phyloP scores from a whole-genome alignment of 2,113 vertebrate genomes.

The Calyptomena viridis region DNA sequence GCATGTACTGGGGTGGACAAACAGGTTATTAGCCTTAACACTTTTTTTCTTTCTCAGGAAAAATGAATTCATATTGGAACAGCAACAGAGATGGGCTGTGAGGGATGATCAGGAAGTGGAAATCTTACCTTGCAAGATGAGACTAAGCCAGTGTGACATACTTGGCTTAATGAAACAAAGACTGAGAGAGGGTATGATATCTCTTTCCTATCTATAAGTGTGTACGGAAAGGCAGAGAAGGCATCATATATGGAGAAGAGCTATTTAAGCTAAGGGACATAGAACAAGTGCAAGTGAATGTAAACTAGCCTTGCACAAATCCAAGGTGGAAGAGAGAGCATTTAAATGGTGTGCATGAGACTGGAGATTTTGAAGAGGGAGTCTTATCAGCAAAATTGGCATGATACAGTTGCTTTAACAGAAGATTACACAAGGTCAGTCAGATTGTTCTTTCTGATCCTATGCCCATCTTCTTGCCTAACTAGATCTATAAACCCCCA shows the following conservation, averaged over 20 bases:
- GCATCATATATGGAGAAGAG: not conserved
- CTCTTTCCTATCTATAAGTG: not conserved
- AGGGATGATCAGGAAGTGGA: conserved; percentile 22
- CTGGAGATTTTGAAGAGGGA: not conserved
- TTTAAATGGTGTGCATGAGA: not conserved
- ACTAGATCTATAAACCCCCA: not conserved
- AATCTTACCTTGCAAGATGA: conserved; percentile 12
- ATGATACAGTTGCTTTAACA: not conserved
- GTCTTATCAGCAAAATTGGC: not conserved
- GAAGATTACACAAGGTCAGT: not conserved
- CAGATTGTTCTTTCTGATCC: not conserved
- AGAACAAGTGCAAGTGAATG: not conserved
- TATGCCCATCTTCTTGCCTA: not conserved
- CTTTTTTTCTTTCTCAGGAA: not conserved
- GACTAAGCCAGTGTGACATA: not conserved
- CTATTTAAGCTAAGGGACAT: not conserved
- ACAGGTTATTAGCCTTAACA: not conserved
- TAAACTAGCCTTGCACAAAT: not conserved
- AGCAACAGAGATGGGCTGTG: not conserved
- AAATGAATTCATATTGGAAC: not conserved
- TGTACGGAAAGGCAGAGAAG: not conserved
- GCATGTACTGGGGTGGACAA: not conserved
- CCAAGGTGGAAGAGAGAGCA: not conserved
- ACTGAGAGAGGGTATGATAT: not conserved
- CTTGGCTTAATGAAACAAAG: conserved; percentile 11